These are phyloP conservation scores for Micromys minutus DNA, from an alignment of 2,113 vertebrate species.

Conservation along the genomic window DNA sequence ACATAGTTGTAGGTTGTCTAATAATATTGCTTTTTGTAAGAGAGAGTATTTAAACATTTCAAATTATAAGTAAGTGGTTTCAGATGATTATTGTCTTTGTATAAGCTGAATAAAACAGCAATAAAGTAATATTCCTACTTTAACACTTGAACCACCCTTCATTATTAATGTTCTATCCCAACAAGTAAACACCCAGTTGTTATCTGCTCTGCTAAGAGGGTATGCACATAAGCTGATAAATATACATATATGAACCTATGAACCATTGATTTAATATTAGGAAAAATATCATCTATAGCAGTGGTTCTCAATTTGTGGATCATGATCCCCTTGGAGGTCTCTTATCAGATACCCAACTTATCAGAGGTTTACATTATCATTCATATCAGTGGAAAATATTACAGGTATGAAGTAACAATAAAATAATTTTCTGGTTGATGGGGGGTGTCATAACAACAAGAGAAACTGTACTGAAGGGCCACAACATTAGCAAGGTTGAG, in stretches of 20 bases:
- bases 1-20: background rate
- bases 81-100: background rate
- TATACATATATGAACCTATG: background rate
- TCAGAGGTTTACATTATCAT: background rate
- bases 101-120: background rate
- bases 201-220: background rate
- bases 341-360: background rate
- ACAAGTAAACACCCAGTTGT: background rate
- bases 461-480: background rate
- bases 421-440: background rate
- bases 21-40: background rate
- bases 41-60: background rate
- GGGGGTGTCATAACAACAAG: accelerated
- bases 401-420: background rate
- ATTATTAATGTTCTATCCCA: background rate
- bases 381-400: background rate
- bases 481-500: background rate
- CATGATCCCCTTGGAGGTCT: background rate
- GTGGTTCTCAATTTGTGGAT: background rate
- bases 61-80: background rate
- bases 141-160: background rate
- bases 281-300: background rate
- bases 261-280: background rate
- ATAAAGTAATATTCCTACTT: background rate
- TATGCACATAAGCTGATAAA: background rate